A percentile compares a stretch with the other conserved stretches of the same genome.
phyloP scores from a whole-genome alignment of 2,888 invertebrate species.

The Zaprionus obscuricornis region DNA sequence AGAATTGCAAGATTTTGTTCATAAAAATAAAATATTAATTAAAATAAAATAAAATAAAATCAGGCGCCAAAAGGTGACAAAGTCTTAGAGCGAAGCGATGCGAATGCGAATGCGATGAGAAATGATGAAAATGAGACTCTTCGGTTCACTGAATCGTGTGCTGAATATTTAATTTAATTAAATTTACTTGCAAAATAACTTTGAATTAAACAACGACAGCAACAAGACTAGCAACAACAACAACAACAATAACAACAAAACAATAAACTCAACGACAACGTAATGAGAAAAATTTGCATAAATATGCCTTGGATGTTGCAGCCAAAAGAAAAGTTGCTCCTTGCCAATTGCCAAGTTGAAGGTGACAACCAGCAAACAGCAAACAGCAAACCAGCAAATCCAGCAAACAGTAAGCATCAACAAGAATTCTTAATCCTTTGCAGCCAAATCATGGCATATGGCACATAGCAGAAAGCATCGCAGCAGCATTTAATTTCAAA shows the following conservation, averaged over 20 bases:
- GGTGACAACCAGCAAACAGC: slow-evolving; percentile 39
- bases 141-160: slow-evolving; percentile 60
- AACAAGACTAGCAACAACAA: slow-evolving; percentile 21
- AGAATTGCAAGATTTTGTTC: slow-evolving; percentile 46
- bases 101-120: background rate
- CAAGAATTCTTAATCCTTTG: slow-evolving; percentile 66
- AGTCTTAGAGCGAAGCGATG: slow-evolving; percentile 24
- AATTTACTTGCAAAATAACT: slow-evolving; percentile 76
- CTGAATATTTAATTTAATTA: slow-evolving; percentile 76
- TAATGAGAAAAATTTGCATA: slow-evolving; percentile 77
- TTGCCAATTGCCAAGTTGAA: slow-evolving; percentile 38
- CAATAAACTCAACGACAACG: slow-evolving; percentile 47
- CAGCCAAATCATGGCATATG: slow-evolving; percentile 64
- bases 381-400: background rate
- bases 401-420: background rate
- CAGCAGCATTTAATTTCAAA: slow-evolving; percentile 48
- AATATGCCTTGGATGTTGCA: slow-evolving; percentile 61
- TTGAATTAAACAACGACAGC: slow-evolving; percentile 57
- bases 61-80: slow-evolving; percentile 38
- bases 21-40: slow-evolving; percentile 56
- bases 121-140: slow-evolving; percentile 9
- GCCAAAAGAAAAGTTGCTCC: slow-evolving; percentile 55
- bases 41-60: slow-evolving; percentile 54
- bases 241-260: slow-evolving; percentile 10
- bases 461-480: slow-evolving; percentile 34